Evolutionary conservation across 1,140 invertebrate genomes (phyloP), one percentile per base, ranked within the genome.

Genomic region (Octopus sinensis): DNA sequence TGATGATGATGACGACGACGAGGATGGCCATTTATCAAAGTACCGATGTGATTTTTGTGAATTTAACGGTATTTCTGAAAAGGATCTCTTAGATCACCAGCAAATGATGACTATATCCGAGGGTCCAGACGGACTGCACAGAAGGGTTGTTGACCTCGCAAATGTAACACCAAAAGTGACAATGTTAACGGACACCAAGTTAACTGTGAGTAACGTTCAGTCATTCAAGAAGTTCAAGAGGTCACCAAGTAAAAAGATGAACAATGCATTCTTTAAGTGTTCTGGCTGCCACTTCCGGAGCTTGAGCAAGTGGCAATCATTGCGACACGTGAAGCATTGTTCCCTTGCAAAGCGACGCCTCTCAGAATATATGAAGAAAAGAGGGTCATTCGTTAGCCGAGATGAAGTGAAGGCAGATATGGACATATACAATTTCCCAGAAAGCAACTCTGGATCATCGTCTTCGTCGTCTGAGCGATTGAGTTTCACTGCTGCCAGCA

Each of bases 241-340:
- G 6, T 77, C 76, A 5, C 30, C 76, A 43, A 77, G 76, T 43
- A 77, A 77, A 77, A 77, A 77, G 30, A 51, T 77, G 52, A 77
- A 77, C 52, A 77, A 77, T 43, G 76, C 43, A 43, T 52, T 23
- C 7, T 77, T 52, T 43, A 77, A 77, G 17, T 77, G 76, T 77
- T 77, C 76, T 7, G 76, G 76, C 43, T 77, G 76, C 52, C 76
- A 77, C 52, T 77, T 77, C 17, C 76, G 76, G 7, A 77, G 76
- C 52, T 13, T 77, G 5, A 77, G 76, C 76, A 77, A 77, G 17
- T 77, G 76, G 76, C 30, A 77, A 17, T 77, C 76, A 6, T 9
- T 77, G 17, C 23, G 76, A 43, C 76, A 77, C 52, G 76, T 77
- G 17, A 77, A 77, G 17, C 30, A 52, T 9, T 77, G 76, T 51